A percentile compares a stretch with the other conserved stretches of the same genome.
These are phyloP conservation scores for Nerophis lumbriciformis DNA, from an alignment of 2,113 vertebrate genomes.

Conservation along the genomic window DNA sequence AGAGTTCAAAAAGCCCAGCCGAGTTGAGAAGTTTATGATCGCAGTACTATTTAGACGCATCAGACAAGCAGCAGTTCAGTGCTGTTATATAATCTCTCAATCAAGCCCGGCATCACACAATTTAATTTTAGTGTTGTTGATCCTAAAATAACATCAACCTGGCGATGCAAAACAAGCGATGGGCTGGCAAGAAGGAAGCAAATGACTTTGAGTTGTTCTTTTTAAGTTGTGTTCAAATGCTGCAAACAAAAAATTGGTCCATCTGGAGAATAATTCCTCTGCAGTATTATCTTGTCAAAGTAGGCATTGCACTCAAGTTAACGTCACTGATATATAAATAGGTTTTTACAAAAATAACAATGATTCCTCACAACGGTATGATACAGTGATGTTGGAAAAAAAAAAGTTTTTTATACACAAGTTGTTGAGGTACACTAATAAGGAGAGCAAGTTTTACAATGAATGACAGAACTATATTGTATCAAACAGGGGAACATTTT, in stretches of 20 bases:
- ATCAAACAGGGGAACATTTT: no score
- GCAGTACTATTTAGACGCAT: background rate
- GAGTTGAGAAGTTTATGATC: slow-evolving; percentile 13
- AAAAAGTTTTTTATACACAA: background rate
- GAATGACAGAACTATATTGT: no score
- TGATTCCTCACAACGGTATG: background rate
- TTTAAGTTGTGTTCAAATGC: slow-evolving; percentile 1
- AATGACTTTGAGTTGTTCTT: background rate
- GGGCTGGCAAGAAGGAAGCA: background rate
- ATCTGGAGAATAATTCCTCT: background rate
- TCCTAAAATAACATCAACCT: slow-evolving; percentile 13
- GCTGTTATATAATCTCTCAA: background rate
- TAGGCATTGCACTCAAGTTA: background rate
- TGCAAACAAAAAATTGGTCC: background rate
- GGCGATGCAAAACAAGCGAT: background rate
- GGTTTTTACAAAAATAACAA: background rate
- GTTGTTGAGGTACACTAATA: background rate
- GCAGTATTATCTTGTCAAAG: background rate
- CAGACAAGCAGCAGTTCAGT: background rate
- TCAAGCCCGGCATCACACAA: background rate
- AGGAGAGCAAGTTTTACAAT: no score
- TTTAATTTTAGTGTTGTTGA: background rate
- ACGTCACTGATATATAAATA: background rate
- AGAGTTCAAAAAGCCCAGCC: slow-evolving; percentile 16
- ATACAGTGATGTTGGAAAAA: no score